Conservation (phyloP, 2,797 vertebrate genomes). For the Dendrocincla tyrannina region DNA sequence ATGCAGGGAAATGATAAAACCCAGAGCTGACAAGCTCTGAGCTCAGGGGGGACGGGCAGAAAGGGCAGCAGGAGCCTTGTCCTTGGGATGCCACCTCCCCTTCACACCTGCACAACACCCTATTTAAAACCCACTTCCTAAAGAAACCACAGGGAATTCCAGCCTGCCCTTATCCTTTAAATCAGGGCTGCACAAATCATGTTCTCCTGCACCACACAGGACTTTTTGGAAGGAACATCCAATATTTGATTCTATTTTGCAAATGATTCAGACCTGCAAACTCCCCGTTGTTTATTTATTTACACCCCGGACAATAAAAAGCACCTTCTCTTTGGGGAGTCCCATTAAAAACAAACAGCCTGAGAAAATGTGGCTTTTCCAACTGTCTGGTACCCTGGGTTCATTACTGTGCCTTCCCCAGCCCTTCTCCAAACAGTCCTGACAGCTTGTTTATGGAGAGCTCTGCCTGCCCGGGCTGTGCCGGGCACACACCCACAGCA, state of each 20-base stretch:
- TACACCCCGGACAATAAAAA: constrained; percentile 33
- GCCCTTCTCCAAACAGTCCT: constrained; percentile 67
- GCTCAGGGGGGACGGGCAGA: neutral
- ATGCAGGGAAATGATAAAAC: constrained; percentile 10
- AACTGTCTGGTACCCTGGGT: constrained; percentile 9
- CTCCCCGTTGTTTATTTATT: constrained; percentile 30
- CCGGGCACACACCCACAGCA: constrained; percentile 41
- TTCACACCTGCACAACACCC: neutral
- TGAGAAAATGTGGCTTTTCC: constrained; percentile 29
- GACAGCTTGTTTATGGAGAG: constrained; percentile 62
- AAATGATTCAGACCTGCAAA: neutral
- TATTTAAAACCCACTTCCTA: neutral
- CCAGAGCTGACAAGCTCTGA: neutral
- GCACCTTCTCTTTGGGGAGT: neutral
- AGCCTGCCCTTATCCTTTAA: neutral
- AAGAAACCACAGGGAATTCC: neutral
- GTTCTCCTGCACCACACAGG: neutral
- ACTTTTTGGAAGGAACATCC: neutral
- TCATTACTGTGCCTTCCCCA: constrained; percentile 59
- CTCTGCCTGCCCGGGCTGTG: neutral
- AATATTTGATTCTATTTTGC: neutral
- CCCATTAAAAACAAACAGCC: constrained; percentile 16
- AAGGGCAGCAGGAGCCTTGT: neutral
- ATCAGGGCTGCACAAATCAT: neutral
- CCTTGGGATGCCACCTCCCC: neutral